A percentile compares a stretch with the other conserved stretches of the same genome.
Conservation (phyloP, 37 sponge, comb jelly and placozoan species). For the Oopsacas minuta region DNA sequence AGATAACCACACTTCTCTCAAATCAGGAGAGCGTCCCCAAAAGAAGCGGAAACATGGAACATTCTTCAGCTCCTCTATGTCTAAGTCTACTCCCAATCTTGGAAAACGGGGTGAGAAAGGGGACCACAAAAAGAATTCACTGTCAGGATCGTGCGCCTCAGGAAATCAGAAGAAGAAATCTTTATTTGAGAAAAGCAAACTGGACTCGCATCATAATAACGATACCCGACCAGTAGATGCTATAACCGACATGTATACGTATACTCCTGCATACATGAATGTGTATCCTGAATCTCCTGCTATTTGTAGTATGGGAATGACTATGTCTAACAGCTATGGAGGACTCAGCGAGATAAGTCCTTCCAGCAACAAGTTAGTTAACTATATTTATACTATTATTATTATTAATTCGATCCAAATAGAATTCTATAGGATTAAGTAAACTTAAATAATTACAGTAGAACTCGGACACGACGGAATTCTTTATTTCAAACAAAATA, state of each 20-base stretch:
- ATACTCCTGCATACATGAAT: constrained; percentile 7
- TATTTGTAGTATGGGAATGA: neutral
- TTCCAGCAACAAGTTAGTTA: neutral
- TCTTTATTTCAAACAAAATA: too few relatives aligned
- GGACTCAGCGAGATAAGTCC: neutral
- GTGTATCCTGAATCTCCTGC: neutral
- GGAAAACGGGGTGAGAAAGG: neutral
- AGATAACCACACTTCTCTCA: neutral
- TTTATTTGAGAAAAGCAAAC: constrained; percentile 5
- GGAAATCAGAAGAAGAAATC: neutral
- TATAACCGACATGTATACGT: neutral
- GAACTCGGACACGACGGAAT: too few relatives aligned
- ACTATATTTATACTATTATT: too few relatives aligned
- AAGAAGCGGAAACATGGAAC: constrained; percentile 3
- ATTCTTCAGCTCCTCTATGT: constrained; percentile 5
- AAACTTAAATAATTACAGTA: too few relatives aligned
- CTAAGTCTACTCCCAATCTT: constrained; percentile 11
- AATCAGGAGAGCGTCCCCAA: neutral
- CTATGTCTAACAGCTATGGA: neutral
- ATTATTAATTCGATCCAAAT: too few relatives aligned
- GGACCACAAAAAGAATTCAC: neutral
- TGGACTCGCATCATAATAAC: neutral
- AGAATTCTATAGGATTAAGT: too few relatives aligned
- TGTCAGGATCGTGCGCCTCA: neutral
- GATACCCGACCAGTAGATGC: neutral